A percentile compares a stretch with the other conserved stretches of the same genome.
Evolutionary conservation across 2,888 invertebrate species (phyloP).

Genomic region (Choristoneura rosaceana): DNA sequence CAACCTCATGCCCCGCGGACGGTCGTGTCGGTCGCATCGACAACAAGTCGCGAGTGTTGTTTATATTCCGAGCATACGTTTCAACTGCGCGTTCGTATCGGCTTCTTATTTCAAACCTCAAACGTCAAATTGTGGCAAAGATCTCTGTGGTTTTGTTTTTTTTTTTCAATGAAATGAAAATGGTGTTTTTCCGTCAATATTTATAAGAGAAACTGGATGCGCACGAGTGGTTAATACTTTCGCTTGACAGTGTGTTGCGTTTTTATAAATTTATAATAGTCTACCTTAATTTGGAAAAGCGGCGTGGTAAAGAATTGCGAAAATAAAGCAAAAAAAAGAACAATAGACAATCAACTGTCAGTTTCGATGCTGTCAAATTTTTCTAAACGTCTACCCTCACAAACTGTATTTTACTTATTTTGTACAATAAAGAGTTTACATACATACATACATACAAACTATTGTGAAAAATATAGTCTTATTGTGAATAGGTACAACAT

Average conservation of each 20-base stretch:
- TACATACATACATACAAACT: no score
- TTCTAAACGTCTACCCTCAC: background rate
- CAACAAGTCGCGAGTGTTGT: slow-evolving; percentile 61
- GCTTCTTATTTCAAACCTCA: slow-evolving; percentile 17
- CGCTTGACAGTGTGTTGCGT: slow-evolving; percentile 56
- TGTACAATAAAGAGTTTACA: no score
- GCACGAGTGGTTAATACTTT: slow-evolving; percentile 76
- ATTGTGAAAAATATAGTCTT: background rate
- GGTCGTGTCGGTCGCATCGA: slow-evolving; percentile 59
- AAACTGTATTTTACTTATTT: no score
- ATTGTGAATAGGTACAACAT: background rate
- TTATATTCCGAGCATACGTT: slow-evolving; percentile 40
- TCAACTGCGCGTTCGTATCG: slow-evolving; percentile 29
- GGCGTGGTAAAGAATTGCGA: background rate
- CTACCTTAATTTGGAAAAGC: background rate
- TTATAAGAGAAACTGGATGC: slow-evolving; percentile 66
- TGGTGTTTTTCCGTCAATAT: slow-evolving; percentile 39
- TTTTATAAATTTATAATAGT: slow-evolving; percentile 23
- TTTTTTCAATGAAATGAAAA: slow-evolving; percentile 32
- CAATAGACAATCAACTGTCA: background rate
- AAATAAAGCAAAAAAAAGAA: background rate
- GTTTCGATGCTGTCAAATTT: background rate
- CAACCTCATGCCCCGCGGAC: slow-evolving; percentile 63
- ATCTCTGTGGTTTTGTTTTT: slow-evolving; percentile 15
- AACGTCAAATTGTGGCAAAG: slow-evolving; percentile 21